Percentiles rank a stretch among this genome's conserved stretches.
Conservation (phyloP, 23 tunicate genomes). For the Trididemnum nubilum region DNA sequence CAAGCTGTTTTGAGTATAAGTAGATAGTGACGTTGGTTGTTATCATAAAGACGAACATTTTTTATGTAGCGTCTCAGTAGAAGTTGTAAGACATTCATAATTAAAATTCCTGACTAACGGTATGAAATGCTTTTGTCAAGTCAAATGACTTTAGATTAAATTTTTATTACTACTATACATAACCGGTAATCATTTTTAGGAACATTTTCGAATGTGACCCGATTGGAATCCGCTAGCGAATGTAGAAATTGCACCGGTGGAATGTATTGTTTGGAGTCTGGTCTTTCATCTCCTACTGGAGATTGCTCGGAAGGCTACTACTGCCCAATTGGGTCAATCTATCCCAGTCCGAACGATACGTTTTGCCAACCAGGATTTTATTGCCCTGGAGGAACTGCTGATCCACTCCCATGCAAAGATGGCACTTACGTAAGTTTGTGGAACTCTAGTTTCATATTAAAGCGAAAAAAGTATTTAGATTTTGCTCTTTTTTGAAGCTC, state of each 20-base stretch:
- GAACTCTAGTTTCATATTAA: too few relatives aligned
- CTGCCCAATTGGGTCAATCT: slow-evolving; percentile 80
- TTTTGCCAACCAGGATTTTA: slow-evolving; percentile 59
- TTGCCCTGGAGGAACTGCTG: slow-evolving; percentile 74
- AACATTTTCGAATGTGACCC: slow-evolving; percentile 64
- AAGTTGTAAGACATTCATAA: too few relatives aligned
- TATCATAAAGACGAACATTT: too few relatives aligned
- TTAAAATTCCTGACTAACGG: too few relatives aligned
- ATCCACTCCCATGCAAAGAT: slow-evolving; percentile 69
- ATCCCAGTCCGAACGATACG: slow-evolving; percentile 54
- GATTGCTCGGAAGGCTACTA: slow-evolving; percentile 77
- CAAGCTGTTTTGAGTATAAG: too few relatives aligned
- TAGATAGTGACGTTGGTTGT: too few relatives aligned
- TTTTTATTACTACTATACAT: too few relatives aligned
- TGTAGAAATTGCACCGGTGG: slow-evolving; percentile 84
- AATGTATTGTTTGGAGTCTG: slow-evolving; percentile 66
- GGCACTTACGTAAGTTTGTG: slow-evolving; percentile 76
- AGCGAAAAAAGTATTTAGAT: too few relatives aligned
- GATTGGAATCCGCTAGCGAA: slow-evolving; percentile 11
- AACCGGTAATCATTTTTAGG: slow-evolving; percentile 47
- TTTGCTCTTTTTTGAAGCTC: too few relatives aligned
- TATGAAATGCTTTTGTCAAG: too few relatives aligned
- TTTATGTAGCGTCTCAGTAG: too few relatives aligned
- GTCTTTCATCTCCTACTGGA: slow-evolving; percentile 69
- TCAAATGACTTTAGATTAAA: too few relatives aligned